phyloP scores from a whole-genome alignment of 2,797 vertebrate species.

The Notolepis coatsorum region DNA sequence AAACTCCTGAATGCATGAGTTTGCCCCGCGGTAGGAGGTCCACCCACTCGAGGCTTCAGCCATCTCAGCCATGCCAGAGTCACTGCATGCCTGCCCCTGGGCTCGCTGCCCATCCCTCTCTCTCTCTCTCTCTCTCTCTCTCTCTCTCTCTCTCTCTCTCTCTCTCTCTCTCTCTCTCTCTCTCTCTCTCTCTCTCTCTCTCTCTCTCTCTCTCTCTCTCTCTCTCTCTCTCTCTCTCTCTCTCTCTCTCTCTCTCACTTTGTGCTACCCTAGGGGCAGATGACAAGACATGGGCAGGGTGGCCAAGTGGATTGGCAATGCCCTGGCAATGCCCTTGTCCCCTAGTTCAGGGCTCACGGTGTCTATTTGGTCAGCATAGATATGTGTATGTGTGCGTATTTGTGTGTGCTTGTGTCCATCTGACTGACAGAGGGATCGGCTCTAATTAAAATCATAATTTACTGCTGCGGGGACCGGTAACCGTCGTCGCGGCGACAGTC shows the following conservation, averaged over 20 bases:
- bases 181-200: too few species aligned
- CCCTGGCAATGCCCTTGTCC: constrained; percentile 7
- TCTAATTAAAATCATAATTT: constrained; percentile 75
- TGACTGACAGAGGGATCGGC: constrained; percentile 66
- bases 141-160: constrained; percentile 27
- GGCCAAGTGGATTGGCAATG: constrained; percentile 2
- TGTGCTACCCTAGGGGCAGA: not conserved
- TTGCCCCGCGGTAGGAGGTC: constrained; percentile 63
- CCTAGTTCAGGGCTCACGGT: constrained; percentile 6
- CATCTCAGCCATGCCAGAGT: constrained; percentile 46
- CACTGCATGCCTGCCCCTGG: constrained; percentile 53
- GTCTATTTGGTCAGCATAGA: constrained; percentile 37
- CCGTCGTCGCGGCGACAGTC: constrained; percentile 54
- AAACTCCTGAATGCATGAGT: constrained; percentile 55
- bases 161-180: constrained; percentile 14
- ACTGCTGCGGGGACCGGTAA: constrained; percentile 57
- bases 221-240: not conserved
- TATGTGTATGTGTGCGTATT: constrained; percentile 8
- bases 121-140: constrained; percentile 51
- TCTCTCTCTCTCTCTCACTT: constrained; percentile 20
- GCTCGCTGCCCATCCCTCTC: constrained; percentile 52
- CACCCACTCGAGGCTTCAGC: constrained; percentile 29
- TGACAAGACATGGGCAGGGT: not conserved
- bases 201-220: too few species aligned
- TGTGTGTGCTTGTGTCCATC: not conserved